phyloP scores from a whole-genome alignment of 2,888 invertebrate species.

The Ochropacha duplaris region DNA sequence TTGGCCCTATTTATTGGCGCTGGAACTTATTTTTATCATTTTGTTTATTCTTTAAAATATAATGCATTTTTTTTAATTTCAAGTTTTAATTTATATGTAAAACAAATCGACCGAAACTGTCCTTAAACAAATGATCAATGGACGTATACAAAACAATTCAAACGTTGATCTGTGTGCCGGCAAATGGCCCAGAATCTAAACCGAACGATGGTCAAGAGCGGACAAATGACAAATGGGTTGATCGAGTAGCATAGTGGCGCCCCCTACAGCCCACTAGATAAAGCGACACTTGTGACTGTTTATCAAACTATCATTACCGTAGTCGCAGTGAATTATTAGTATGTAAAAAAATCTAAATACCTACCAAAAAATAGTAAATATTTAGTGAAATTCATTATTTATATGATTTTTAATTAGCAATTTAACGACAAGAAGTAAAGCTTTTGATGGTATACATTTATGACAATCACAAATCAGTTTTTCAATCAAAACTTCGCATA shows the following conservation, averaged over 20 bases:
- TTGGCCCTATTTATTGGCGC: background rate
- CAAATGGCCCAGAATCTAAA: constrained; percentile 1
- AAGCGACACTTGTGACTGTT: constrained; percentile 15
- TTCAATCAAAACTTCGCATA: no score
- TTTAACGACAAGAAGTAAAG: no score
- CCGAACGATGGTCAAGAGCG: background rate
- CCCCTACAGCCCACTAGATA: constrained; percentile 17
- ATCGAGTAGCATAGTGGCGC: constrained; percentile 17
- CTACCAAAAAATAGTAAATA: no score
- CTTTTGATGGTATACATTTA: no score
- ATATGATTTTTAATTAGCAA: no score
- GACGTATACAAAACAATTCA: constrained; percentile 14
- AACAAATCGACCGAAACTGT: background rate
- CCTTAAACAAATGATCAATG: constrained; percentile 9
- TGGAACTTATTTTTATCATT: no score
- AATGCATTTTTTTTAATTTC: background rate
- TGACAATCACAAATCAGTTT: no score
- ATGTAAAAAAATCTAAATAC: no score
- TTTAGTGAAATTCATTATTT: no score
- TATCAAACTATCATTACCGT: constrained; percentile 9
- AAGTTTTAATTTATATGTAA: background rate
- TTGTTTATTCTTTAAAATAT: background rate
- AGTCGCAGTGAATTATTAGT: background rate
- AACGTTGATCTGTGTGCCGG: constrained; percentile 9
- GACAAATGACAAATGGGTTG: constrained; percentile 21